Base-by-base conservation (phyloP, 2,113 vertebrate species). In the Neoarius graeffei region DNA sequence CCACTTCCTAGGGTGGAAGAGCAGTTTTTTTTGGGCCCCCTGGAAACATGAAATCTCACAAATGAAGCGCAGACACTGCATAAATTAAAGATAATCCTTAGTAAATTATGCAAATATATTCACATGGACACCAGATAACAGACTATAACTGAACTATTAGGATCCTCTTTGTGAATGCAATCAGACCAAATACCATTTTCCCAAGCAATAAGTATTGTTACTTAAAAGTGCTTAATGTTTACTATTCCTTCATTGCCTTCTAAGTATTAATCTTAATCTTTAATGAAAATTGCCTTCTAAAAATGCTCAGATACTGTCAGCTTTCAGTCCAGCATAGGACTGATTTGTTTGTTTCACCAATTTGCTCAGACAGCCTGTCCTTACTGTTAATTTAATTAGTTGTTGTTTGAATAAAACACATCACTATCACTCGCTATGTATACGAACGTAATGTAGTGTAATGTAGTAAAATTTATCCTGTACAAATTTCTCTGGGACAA, bases 61-160 rank as follows among this genome's bases (percentile, higher is more conserved):
- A 95, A 92, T 93, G 92, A 92, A 93, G 92, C 92, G 91, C 90
- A 89, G 93, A 91, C 91, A 91, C 91, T 94, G 95, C 94, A 95
- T 95, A 95, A 94, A 95, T 95, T 94, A 94, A 89, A 93, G 94
- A 94, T 95, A 95, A 95, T 95, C 94, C 93, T 88, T 89, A 91
- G 91, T 92, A 95, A 95, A 94, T 94, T 95, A 95, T 95, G 94
- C 92, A 92, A 94, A 95, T 95, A 82, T 94, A 95, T 95, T 94
- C 95, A 23, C 91, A 86, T 66, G 86, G 91, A 90, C 76, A 92
- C 92, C 91, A 93, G 74, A 88, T 83, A 89, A 89, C 74, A 88
- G 66, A 67, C 71, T 86, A 84, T 89, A 86, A 85, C 48, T 54
- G 48, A 84, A 54, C 6, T 54, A 54, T 83, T 74, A n/a, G 48